phyloP scores from a whole-genome alignment of 2,797 vertebrate species.

The Melanotaenia boesemani region DNA sequence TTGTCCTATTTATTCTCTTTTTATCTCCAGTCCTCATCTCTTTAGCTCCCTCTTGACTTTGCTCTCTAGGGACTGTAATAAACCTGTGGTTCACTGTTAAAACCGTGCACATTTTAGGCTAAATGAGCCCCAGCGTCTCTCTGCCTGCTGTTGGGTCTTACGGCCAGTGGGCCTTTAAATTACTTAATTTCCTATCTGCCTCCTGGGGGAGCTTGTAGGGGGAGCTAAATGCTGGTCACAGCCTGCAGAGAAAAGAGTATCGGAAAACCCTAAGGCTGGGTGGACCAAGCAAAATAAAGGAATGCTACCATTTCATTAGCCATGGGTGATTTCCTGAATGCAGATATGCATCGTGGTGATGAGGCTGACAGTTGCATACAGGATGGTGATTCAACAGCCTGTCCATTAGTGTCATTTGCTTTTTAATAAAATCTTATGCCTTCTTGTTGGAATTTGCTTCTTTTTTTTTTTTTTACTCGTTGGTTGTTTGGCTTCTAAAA shows the following conservation, averaged over 20 bases:
- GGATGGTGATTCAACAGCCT: slow-evolving; percentile 4
- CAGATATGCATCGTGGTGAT: slow-evolving; percentile 28
- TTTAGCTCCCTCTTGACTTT: slow-evolving; percentile 44
- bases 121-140: slow-evolving; percentile 72
- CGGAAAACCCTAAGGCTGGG: slow-evolving; percentile 42
- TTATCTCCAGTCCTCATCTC: slow-evolving; percentile 33
- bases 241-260: slow-evolving; percentile 56
- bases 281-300: slow-evolving; percentile 46
- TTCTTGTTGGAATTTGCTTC: neutral
- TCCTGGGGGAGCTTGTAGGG: slow-evolving; percentile 69
- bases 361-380: slow-evolving; percentile 1
- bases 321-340: slow-evolving; percentile 13
- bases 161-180: slow-evolving; percentile 78
- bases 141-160: slow-evolving; percentile 67
- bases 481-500: neutral
- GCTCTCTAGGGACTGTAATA: slow-evolving; percentile 62
- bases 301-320: slow-evolving; percentile 43
- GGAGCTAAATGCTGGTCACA: slow-evolving; percentile 59
- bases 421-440: neutral
- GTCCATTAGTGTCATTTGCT: neutral
- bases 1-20: slow-evolving; percentile 33
- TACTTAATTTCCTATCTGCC: slow-evolving; percentile 74
- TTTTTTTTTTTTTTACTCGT: neutral
- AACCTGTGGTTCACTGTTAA: slow-evolving; percentile 75
- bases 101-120: slow-evolving; percentile 76